A percentile compares a stretch with the other conserved stretches of the same genome.
Evolutionary conservation across 2,888 invertebrate genomes (phyloP).

Genomic region (Drosophila antonietae): DNA sequence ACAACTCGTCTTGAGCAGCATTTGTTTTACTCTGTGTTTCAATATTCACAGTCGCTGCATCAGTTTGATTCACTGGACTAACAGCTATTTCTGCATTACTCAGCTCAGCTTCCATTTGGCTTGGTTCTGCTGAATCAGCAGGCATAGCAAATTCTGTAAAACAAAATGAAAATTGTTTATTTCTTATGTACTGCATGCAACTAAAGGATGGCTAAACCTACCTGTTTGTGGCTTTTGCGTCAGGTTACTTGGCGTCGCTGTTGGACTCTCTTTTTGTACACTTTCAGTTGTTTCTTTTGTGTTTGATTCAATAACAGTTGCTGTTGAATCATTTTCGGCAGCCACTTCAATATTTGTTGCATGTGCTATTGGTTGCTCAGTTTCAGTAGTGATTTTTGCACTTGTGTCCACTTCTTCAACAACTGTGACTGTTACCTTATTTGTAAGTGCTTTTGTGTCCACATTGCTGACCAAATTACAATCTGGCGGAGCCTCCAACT

Average conservation of each 20-base stretch:
- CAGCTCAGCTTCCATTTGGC: neutral
- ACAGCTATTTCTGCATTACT: neutral
- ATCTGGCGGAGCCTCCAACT: constrained; percentile 31
- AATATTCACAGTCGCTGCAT: neutral
- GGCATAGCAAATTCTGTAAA: neutral
- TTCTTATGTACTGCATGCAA: neutral
- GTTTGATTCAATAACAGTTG: neutral
- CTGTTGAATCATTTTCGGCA: constrained; percentile 9
- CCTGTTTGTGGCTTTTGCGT: constrained; percentile 28
- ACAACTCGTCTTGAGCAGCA: neutral
- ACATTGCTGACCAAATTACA: neutral
- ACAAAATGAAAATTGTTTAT: neutral
- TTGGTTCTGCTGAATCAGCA: neutral
- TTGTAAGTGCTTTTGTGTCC: too few species aligned
- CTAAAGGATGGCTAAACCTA: constrained; percentile 13
- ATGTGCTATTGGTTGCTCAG: neutral
- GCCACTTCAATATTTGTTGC: neutral
- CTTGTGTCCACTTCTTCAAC: neutral
- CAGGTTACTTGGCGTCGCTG: neutral
- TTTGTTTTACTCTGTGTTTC: neutral
- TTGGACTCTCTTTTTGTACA: neutral
- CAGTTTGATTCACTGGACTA: neutral
- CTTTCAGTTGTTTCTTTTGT: constrained; percentile 9
- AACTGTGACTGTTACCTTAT: neutral
- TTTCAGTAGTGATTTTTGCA: constrained; percentile 6